Evolutionary conservation across 1,140 invertebrate genomes (phyloP).

Genomic region (Anadara kagoshimensis): DNA sequence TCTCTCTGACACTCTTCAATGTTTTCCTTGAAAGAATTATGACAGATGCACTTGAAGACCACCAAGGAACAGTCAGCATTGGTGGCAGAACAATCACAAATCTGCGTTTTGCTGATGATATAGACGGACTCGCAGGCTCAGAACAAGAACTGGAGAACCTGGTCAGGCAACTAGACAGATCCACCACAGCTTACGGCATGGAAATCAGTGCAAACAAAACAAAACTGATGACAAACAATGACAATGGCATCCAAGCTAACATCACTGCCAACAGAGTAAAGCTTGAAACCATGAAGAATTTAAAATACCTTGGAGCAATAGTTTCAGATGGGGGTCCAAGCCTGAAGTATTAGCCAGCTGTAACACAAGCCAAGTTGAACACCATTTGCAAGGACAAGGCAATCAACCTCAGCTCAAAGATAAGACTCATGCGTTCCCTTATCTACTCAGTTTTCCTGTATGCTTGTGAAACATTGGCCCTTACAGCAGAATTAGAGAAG

Average conservation of each 20-base stretch:
- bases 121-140: constrained; percentile 29
- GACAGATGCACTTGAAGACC: constrained; percentile 31
- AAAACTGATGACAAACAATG: constrained; percentile 37
- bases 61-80: constrained; percentile 33
- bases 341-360: too few relatives aligned
- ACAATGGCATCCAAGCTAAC: constrained; percentile 27
- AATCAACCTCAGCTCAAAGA: too few relatives aligned
- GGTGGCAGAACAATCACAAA: constrained; percentile 30
- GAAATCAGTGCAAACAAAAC: constrained; percentile 43
- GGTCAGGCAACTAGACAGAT: constrained; percentile 21
- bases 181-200: constrained; percentile 27
- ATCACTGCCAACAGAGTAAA: constrained; percentile 20
- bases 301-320: constrained; percentile 31
- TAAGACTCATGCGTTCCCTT: too few relatives aligned
- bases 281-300: constrained; percentile 8
- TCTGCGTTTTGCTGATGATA: constrained; percentile 40
- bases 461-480: too few relatives aligned
- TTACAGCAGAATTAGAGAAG: too few relatives aligned
- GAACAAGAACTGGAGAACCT: too few relatives aligned
- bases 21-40: constrained; percentile 39
- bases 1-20: constrained; percentile 43
- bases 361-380: too few relatives aligned
- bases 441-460: too few relatives aligned
- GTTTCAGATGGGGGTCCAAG: constrained; percentile 18
- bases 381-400: too few relatives aligned